Evolutionary conservation across 2,113 vertebrate species (phyloP), one percentile per base, ranked within the genome.

Genomic region (Sinocyclocheilus maitianheensis): DNA sequence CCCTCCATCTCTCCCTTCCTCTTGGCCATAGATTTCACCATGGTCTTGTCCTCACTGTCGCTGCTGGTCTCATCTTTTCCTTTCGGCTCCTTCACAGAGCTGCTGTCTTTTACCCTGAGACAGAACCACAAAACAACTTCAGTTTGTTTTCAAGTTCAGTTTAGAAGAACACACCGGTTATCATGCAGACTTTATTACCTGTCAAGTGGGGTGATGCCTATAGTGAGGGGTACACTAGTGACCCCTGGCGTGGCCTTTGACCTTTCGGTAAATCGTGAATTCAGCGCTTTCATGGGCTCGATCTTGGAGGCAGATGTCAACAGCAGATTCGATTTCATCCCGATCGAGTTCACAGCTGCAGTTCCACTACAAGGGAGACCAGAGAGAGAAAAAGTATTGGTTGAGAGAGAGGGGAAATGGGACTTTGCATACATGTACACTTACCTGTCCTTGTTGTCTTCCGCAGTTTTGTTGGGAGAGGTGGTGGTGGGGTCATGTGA

Each of bases 231-330:
- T 89, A 96, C 91, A 90, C 94, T 92, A 0, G 92, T 92, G 89
- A 96, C 94, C 84, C 97, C 97, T 0, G 97, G 96, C 1, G 97
- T 99, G 93, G 96, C 95, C 95, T 98, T 99, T 89, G 98, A 99
- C 92, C 98, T 95, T 92, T 99, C 98, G 0, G 98, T 99, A 90
- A 99, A 99, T 87, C 98, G 94, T 4, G 98, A 99, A 91, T 99
- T 97, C 91, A 99, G 93, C 0, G 98, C 98, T 92, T 98, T 99
- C 98, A 98, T 99, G 0, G 98, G 98, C 81, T 99, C 98, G 0
- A 99, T 98, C 93, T 98, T 98, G 88, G 97, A 95, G 65, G 97
- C 96, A 30, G 97, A 95, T 0, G 96, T 96, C 88, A 98, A 91
- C 76, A 97, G 93, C 24, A 97, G 94, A 81, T 92, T 93, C 26